A percentile compares a stretch with the other conserved stretches of the same genome.
Conservation (phyloP, 2,888 invertebrate species). For the Amiota communis region DNA sequence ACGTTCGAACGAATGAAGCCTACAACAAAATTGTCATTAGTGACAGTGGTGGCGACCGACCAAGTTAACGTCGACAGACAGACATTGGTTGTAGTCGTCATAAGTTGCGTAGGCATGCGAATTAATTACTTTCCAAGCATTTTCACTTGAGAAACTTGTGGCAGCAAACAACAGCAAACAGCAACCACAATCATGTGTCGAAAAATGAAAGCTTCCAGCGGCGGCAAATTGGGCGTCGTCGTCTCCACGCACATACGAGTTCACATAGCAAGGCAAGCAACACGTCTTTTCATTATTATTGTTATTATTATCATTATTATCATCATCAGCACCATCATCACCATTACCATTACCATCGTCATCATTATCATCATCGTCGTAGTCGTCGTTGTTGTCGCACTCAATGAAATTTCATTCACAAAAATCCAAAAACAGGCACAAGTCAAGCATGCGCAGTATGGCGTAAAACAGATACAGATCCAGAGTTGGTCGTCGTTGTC, state of each 20-base stretch:
- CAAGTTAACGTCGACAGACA: not conserved
- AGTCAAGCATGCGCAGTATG: conserved; percentile 66
- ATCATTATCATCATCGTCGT: conserved; percentile 42
- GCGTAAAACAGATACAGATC: conserved; percentile 1
- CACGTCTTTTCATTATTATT: conserved; percentile 51
- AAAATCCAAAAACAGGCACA: conserved; percentile 62
- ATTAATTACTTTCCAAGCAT: conserved; percentile 30
- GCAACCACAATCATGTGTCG: conserved; percentile 3
- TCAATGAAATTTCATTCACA: conserved; percentile 67
- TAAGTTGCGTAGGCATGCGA: conserved; percentile 25
- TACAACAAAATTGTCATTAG: conserved; percentile 8
- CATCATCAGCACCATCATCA: conserved; percentile 54
- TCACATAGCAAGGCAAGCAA: not conserved
- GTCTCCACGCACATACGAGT: conserved; percentile 22
- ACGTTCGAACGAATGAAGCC: not conserved
- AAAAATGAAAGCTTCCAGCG: conserved; percentile 34
- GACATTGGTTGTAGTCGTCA: not conserved
- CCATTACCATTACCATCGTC: conserved; percentile 27
- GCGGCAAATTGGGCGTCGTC: conserved; percentile 23
- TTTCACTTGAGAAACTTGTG: conserved; percentile 30
- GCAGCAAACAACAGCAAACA: conserved; percentile 37
- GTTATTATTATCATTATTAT: conserved; percentile 46
- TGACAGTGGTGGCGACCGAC: not conserved
- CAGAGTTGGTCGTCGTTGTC: conserved; percentile 6
- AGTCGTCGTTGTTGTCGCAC: conserved; percentile 49